A percentile compares a stretch with the other conserved stretches of the same genome.
These are phyloP conservation scores for Plecotus auritus DNA, from an alignment of 2,113 vertebrate species.

Conservation along the genomic window DNA sequence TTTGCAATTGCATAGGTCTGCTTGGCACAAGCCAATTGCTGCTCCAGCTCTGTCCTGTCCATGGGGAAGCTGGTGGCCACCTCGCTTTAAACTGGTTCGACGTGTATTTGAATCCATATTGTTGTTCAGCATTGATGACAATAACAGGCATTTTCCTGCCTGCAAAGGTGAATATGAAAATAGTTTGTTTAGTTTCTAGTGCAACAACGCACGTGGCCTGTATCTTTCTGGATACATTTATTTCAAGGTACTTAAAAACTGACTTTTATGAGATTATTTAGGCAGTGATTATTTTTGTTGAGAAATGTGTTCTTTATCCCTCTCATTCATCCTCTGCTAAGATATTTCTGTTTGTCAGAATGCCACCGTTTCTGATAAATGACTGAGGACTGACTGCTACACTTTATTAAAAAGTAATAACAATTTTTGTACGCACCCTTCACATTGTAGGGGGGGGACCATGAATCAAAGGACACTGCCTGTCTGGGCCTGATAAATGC, in stretches of 20 bases:
- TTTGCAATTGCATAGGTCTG: not conserved
- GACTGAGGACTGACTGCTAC: constrained; percentile 97
- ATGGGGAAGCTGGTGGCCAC: not conserved
- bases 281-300: constrained; percentile 86
- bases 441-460: constrained; percentile 93
- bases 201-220: constrained; percentile 73
- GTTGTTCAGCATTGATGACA: constrained; percentile 37
- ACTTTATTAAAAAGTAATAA: constrained; percentile 99
- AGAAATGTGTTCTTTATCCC: constrained; percentile 87
- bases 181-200: constrained; percentile 73
- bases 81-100: not conserved
- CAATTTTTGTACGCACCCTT: constrained; percentile 99
- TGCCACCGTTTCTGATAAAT: constrained; percentile 93
- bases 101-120: not conserved
- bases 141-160: not conserved
- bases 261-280: constrained; percentile 88
- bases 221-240: constrained; percentile 82
- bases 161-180: constrained; percentile 67
- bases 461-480: constrained; percentile 99
- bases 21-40: not conserved
- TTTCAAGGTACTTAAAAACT: constrained; percentile 84
- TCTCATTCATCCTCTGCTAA: constrained; percentile 85
- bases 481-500: constrained; percentile 99
- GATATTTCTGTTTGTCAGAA: constrained; percentile 90
- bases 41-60: not conserved